A percentile compares a stretch with the other conserved stretches of the same genome.
Evolutionary conservation across 2,113 vertebrate genomes (phyloP).

Genomic region (Tragelaphus imberbis): DNA sequence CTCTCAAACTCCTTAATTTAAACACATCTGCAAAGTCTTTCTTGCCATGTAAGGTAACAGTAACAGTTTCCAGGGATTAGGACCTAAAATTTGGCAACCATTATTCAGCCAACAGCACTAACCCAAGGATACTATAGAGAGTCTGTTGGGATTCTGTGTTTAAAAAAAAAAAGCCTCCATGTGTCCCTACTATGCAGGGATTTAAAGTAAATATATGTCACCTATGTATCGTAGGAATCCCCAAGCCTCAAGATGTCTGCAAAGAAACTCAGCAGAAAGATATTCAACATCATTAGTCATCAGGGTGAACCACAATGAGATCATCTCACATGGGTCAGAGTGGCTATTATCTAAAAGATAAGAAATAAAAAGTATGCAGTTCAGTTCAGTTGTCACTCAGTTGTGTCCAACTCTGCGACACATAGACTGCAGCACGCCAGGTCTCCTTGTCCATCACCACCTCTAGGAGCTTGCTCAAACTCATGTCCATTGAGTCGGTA

Average conservation of each 20-base stretch:
- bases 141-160: not conserved
- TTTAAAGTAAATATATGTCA: not conserved
- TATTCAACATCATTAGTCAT: not conserved
- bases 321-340: not conserved
- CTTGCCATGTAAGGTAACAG: not conserved
- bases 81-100: not conserved
- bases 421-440: not conserved
- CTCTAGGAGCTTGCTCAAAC: not conserved
- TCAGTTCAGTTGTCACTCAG: not conserved
- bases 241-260: not conserved
- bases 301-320: not conserved
- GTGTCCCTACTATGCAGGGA: not conserved
- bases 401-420: rapidly evolving
- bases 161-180: not conserved
- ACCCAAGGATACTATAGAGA: not conserved
- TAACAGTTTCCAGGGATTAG: not conserved
- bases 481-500: not conserved
- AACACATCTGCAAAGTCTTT: not conserved
- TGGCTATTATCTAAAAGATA: not conserved
- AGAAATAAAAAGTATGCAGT: not conserved
- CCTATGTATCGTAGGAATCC: not conserved
- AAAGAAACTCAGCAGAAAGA: not conserved
- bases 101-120: not conserved
- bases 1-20: not conserved
- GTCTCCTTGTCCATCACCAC: not conserved